Evolutionary conservation across 2,888 invertebrate species (phyloP).

Genomic region (Pristionchus mayeri): DNA sequence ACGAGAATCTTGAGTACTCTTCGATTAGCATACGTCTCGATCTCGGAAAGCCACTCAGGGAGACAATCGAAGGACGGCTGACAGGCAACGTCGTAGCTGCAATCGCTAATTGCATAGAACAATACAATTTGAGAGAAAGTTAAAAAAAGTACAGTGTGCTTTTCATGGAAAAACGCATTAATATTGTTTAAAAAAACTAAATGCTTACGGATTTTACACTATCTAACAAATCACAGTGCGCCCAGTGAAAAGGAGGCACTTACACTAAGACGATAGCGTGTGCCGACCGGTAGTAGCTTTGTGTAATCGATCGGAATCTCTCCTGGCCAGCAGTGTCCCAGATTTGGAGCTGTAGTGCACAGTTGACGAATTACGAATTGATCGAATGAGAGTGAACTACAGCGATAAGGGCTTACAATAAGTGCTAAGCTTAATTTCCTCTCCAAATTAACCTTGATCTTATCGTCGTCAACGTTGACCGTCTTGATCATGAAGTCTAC

Average conservation of each 20-base stretch:
- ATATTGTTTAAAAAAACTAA: too few species aligned
- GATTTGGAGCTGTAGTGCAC: constrained; percentile 87
- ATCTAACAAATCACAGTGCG: neutral
- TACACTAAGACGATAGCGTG: constrained; percentile 89
- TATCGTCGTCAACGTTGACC: constrained; percentile 87
- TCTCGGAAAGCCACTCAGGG: constrained; percentile 96
- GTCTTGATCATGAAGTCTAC: constrained; percentile 99
- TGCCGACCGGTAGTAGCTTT: constrained; percentile 83
- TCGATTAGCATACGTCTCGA: constrained; percentile 95
- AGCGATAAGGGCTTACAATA: too few species aligned
- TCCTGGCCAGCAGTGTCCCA: constrained; percentile 99
- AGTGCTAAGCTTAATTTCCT: too few species aligned
- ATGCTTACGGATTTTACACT: too few species aligned
- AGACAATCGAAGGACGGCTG: constrained; percentile 97
- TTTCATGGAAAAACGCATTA: too few species aligned
- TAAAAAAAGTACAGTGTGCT: too few species aligned
- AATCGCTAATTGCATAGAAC: too few species aligned
- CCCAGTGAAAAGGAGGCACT: neutral
- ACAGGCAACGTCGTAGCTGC: constrained; percentile 91
- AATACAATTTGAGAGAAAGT: neutral
- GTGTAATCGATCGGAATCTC: constrained; percentile 93
- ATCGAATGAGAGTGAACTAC: too few species aligned
- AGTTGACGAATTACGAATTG: neutral
- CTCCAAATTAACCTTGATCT: constrained; percentile 77
- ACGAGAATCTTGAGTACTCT: constrained; percentile 94